Percentiles rank a stretch among this genome's conserved stretches.
Conservation (phyloP, 2,113 vertebrate species). For the Ascaphus truei region DNA sequence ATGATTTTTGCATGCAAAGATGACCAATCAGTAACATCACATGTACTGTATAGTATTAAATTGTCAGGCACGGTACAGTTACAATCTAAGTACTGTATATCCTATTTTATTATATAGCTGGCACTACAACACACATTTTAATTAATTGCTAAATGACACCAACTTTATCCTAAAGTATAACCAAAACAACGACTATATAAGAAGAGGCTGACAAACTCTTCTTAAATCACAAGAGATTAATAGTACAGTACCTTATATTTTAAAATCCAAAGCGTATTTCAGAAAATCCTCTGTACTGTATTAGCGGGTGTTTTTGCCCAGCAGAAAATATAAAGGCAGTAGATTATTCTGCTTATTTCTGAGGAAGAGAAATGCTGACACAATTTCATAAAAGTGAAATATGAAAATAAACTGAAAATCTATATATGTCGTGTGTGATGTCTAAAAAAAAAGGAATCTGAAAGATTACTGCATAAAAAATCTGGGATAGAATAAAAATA, state of each 20-base stretch:
- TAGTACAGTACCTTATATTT: neutral
- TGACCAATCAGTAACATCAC: too few species aligned
- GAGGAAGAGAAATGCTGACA: conserved; percentile 25
- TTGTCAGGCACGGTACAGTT: too few species aligned
- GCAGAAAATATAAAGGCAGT: conserved; percentile 8
- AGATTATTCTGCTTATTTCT: conserved; percentile 27
- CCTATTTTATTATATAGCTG: too few species aligned
- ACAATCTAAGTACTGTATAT: too few species aligned
- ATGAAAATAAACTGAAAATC: conserved; percentile 31
- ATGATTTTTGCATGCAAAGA: too few species aligned
- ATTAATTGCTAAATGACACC: too few species aligned
- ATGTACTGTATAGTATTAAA: too few species aligned
- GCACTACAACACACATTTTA: too few species aligned
- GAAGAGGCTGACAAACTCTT: too few species aligned
- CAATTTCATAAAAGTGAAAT: conserved; percentile 30
- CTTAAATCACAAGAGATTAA: neutral
- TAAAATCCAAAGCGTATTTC: neutral
- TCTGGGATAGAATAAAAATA: neutral
- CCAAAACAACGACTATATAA: too few species aligned
- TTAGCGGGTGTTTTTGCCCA: neutral
- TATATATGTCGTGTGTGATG: conserved; percentile 26
- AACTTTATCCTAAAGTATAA: too few species aligned
- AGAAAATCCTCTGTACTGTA: neutral
- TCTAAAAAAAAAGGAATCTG: neutral
- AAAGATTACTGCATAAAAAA: neutral